Evolutionary conservation across 2,888 invertebrate genomes (phyloP).

Genomic region (Drosophila antonietae): DNA sequence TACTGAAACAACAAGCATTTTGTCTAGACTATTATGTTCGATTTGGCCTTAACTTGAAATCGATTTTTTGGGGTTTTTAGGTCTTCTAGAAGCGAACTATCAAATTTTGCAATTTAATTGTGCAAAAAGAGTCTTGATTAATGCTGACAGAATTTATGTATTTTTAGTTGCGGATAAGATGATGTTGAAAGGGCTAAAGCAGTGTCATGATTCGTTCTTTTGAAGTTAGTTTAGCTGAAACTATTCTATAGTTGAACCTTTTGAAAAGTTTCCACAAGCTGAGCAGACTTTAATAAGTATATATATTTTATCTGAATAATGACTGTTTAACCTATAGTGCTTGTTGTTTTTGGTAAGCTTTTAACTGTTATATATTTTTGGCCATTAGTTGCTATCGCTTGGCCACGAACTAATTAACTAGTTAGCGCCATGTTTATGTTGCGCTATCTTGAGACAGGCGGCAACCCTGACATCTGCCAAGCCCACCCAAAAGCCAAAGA

Average conservation of each 20-base stretch:
- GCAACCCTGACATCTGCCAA: slow-evolving; percentile 77
- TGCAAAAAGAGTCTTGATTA: background rate
- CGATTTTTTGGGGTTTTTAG: slow-evolving; percentile 18
- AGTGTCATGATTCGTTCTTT: background rate
- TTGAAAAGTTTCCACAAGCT: background rate
- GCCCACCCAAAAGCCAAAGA: slow-evolving; percentile 57
- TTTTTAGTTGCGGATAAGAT: background rate
- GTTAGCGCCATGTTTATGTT: slow-evolving; percentile 63
- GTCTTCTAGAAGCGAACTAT: slow-evolving; percentile 15
- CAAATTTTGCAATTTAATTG: slow-evolving; percentile 3
- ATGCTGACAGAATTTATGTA: background rate
- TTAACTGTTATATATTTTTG: slow-evolving; percentile 13
- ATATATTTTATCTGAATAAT: background rate
- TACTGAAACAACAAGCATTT: slow-evolving; percentile 69
- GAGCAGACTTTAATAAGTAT: background rate
- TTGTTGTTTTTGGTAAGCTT: background rate
- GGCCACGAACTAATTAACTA: slow-evolving; percentile 61
- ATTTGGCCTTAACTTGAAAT: slow-evolving; percentile 61
- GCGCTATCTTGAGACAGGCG: slow-evolving; percentile 40
- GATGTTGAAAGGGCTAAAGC: background rate
- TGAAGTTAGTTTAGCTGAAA: background rate
- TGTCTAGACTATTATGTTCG: slow-evolving; percentile 70
- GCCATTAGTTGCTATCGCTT: slow-evolving; percentile 56
- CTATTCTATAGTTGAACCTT: background rate
- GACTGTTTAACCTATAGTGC: background rate